Base-by-base conservation (phyloP, 2,113 vertebrate genomes). In the Myiozetetes cayanensis region DNA sequence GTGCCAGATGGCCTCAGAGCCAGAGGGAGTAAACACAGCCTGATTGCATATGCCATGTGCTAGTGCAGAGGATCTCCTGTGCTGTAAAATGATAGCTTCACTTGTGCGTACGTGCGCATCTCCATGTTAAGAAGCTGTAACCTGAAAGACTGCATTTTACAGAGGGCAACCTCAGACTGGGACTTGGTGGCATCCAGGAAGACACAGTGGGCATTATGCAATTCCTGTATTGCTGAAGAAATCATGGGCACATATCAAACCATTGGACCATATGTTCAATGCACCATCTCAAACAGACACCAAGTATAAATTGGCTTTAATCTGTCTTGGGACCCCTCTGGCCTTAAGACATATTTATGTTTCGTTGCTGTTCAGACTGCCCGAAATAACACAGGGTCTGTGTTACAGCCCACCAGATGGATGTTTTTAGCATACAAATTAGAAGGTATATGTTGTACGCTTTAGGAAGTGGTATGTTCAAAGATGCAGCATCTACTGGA, bases 1-100 rank as follows among this genome's bases (percentile, higher is more conserved):
- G 75, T 88, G 92, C 95, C 95, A 93, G 95, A 86, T 83, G 88
- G 90, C 75, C 72, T 50, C 59, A 50, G 90, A 95, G 33, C 33
- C 89, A 74, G 79, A 71, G 63, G 63, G 79, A 86, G 90, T 80
- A 92, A 95, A 74, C 88, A 85, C 44, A 94, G 83, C 21, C 79
- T 33, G 76, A 86, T 59, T 50, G 85, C 75, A 82, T 66, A 53
- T 50, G 94, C 71, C 37, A 35, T 92, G 71, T 70, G 35, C 55
- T 62, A 4, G 5, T 30, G 87, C 79, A 61, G 81, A 93, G 56
- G 53, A 66, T 43, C 23, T 58, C 72, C 56, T 77, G 55, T 50
- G 31, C 76, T 93, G 80, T 77, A 84, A 95, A 90, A 86, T 31
- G 43, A 78, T 81, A 46, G 3, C 44, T 85, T 75, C 21, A 56